Evolutionary conservation across 2,113 vertebrate genomes (phyloP).

Genomic region (Myiozetetes cayanensis): DNA sequence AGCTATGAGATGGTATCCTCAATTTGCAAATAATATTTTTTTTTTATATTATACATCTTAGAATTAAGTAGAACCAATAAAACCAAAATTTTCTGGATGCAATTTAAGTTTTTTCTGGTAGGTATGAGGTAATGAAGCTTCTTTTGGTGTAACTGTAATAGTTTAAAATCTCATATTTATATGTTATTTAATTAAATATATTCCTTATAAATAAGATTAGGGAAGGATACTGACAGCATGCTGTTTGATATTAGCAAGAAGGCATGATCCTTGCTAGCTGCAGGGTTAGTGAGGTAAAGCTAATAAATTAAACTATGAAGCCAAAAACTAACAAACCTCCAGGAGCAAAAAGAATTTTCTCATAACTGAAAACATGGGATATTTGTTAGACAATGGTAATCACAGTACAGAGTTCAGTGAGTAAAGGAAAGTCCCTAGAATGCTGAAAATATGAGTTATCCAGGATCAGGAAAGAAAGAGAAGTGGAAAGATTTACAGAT

Average conservation of each 20-base stretch:
- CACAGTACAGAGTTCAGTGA: neutral
- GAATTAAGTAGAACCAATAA: neutral
- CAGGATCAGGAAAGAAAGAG: neutral
- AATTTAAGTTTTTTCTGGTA: neutral
- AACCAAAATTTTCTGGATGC: neutral
- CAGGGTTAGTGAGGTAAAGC: neutral
- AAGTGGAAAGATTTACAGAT: neutral
- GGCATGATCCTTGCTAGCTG: neutral
- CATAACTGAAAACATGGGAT: neutral
- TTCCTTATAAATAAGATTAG: neutral
- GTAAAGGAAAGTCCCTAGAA: neutral
- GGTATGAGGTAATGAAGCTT: neutral
- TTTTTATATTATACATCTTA: neutral
- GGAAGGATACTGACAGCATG: neutral
- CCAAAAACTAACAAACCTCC: neutral
- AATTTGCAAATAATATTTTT: neutral
- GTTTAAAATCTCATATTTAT: neutral
- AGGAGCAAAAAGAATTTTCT: neutral
- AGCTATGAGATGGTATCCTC: neutral
- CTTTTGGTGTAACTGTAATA: neutral
- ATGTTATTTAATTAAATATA: neutral
- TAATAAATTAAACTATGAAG: conserved; percentile 1
- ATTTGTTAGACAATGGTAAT: neutral
- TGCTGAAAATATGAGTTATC: neutral
- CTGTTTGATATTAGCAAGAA: neutral